Evolutionary conservation across 2,797 vertebrate genomes (phyloP), one percentile per base, ranked within the genome.

Genomic region (Amblyraja radiata): DNA sequence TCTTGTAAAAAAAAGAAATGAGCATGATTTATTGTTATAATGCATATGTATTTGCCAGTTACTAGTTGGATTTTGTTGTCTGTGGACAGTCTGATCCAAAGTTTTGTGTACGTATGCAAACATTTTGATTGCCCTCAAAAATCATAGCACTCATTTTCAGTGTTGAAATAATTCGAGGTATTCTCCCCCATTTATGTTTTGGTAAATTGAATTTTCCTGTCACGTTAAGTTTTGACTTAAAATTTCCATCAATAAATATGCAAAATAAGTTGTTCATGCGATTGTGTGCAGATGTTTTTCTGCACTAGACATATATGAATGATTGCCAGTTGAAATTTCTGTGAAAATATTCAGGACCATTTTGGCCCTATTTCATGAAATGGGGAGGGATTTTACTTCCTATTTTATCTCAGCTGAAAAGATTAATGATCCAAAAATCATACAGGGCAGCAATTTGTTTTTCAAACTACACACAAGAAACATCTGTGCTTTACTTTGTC

Each of bases 71-170:
- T 88, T 88, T 88, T 88, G 25, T 73, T 36, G 32, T 39, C 68
- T 36, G 3, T 23, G 36, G 11, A 21, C 36, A 74, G 63, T 76
- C 71, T 92, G 90, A 92, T 91, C 90, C 68, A 25, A 39, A 74
- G 71, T 74, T 91, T 91, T 92, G 71, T 92, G 71, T 74, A 74
- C 73, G 36, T 92, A 10, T 23, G 90, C 90, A 92, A 39, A 76
- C 13, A 4, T 74, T 73, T 92, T 92, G 81, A 84, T 84, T 61
- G 23, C 25, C 90, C 39, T 13, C 76, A 46, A 28, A 92, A 74
- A 16, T 90, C 32, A 65, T 71, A 73, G 32, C 90, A 92, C 74
- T 76, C 36, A 46, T 54, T 92, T 92, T 28, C 68, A 58, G 5
- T 18, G 13, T 23, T 90, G 65, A 91, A 39, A 18, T 46, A 76